Conservation (phyloP, 2,888 invertebrate genomes). For the Lissonota sp. region DNA sequence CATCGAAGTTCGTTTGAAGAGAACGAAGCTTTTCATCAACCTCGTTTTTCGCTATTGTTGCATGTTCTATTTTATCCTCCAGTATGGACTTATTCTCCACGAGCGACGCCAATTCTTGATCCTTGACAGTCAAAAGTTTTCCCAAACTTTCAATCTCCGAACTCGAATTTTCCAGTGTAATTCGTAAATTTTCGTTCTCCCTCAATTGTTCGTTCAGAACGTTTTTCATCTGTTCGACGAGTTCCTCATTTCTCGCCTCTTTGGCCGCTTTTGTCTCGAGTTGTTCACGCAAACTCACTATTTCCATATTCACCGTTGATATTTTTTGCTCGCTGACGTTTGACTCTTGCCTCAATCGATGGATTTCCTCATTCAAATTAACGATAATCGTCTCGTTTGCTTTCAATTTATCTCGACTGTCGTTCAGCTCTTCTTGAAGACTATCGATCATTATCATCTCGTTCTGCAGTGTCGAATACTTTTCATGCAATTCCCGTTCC, state of each 20-base stretch:
- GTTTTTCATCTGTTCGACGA: constrained; percentile 64
- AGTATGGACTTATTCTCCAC: constrained; percentile 80
- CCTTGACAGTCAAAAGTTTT: constrained; percentile 77
- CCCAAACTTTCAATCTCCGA: constrained; percentile 60
- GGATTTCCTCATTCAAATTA: constrained; percentile 74
- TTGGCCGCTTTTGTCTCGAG: constrained; percentile 84
- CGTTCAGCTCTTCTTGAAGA: constrained; percentile 83
- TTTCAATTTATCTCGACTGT: constrained; percentile 84
- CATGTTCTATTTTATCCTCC: constrained; percentile 79
- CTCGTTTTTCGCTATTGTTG: constrained; percentile 61
- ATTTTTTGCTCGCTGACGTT: constrained; percentile 70
- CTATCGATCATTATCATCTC: constrained; percentile 74
- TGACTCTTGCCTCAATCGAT: constrained; percentile 61
- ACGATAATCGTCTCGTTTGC: constrained; percentile 86
- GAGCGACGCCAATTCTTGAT: constrained; percentile 82
- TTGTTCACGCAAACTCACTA: constrained; percentile 71
- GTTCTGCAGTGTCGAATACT: constrained; percentile 71
- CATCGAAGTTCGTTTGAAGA: constrained; percentile 70
- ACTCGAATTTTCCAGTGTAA: constrained; percentile 84
- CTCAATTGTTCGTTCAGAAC: constrained; percentile 51
- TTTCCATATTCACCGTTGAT: constrained; percentile 61
- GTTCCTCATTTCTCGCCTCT: constrained; percentile 83
- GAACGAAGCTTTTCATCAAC: constrained; percentile 69
- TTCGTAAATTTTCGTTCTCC: constrained; percentile 67
- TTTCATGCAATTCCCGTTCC: constrained; percentile 81